Percentiles rank a stretch among this genome's conserved stretches.
Evolutionary conservation across 2,797 vertebrate genomes (phyloP).

Genomic region (Pangasius djambal): DNA sequence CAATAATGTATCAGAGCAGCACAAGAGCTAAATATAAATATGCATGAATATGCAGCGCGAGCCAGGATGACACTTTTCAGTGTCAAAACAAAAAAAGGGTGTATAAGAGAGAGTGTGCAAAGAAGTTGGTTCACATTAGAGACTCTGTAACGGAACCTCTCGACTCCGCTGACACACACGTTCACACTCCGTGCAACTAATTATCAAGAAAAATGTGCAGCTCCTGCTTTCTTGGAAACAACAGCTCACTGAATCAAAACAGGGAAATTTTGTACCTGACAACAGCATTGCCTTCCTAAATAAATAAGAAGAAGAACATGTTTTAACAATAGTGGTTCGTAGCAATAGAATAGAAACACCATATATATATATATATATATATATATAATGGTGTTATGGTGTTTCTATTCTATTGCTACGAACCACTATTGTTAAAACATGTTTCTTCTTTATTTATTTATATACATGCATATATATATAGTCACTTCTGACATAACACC

Average conservation of each 20-base stretch:
- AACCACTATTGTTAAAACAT: too few species aligned
- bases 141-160: slow-evolving; percentile 72
- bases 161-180: slow-evolving; percentile 63
- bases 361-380: too few species aligned
- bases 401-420: too few species aligned
- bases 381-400: not conserved
- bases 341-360: not conserved
- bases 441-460: too few species aligned
- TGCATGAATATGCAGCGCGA: slow-evolving; percentile 92
- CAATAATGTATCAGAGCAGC: slow-evolving; percentile 96
- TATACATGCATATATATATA: not conserved
- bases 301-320: slow-evolving; percentile 42
- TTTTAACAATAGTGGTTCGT: slow-evolving; percentile 8
- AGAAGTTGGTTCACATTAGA: slow-evolving; percentile 76
- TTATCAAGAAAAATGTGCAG: slow-evolving; percentile 62
- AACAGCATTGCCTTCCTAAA: slow-evolving; percentile 29
- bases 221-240: slow-evolving; percentile 59
- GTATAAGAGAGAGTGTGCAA: not conserved
- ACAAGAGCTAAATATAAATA: slow-evolving; percentile 98
- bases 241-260: slow-evolving; percentile 17
- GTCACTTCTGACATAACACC: not conserved
- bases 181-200: slow-evolving; percentile 48
- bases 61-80: slow-evolving; percentile 83
- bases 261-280: slow-evolving; percentile 30
- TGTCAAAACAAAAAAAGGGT: slow-evolving; percentile 59